Evolutionary conservation across 2,113 vertebrate species (phyloP).

Genomic region (Stegastes partitus): DNA sequence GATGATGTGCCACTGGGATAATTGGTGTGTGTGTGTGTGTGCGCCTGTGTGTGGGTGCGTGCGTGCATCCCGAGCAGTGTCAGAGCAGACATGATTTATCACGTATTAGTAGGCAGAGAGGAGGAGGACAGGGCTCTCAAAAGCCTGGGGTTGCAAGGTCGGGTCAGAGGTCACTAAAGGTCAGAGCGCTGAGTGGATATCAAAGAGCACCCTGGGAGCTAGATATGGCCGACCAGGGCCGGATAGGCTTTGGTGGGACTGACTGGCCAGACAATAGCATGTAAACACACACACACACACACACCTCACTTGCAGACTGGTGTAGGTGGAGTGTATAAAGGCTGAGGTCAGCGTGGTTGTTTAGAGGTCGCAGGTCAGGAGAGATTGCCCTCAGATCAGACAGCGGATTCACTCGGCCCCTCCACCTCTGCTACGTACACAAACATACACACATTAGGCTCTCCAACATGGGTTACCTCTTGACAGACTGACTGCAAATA

Average conservation of each 20-base stretch:
- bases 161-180: conserved; percentile 77
- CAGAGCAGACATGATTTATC: conserved; percentile 88
- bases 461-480: conserved; percentile 63
- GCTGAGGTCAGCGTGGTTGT: conserved; percentile 73
- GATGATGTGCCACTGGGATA: conserved; percentile 67
- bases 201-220: conserved; percentile 80
- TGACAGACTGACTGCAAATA: conserved; percentile 76
- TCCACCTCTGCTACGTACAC: conserved; percentile 22
- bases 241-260: conserved; percentile 80
- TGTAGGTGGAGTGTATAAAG: conserved; percentile 50
- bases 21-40: conserved; percentile 37
- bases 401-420: conserved; percentile 34
- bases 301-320: conserved; percentile 27
- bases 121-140: conserved; percentile 59
- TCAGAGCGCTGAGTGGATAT: conserved; percentile 83
- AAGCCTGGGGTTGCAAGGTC: conserved; percentile 69
- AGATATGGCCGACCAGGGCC: conserved; percentile 77
- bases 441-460: conserved; percentile 24
- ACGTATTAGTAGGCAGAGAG: conserved; percentile 75
- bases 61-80: conserved; percentile 50
- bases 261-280: conserved; percentile 75
- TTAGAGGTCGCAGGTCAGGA: conserved; percentile 75
- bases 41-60: conserved; percentile 20
- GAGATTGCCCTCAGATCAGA: conserved; percentile 65
- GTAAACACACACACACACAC: conserved; percentile 47